Evolutionary conservation across 2,888 invertebrate genomes (phyloP), one percentile per base, ranked within the genome.

Genomic region (Cordilura impudica): DNA sequence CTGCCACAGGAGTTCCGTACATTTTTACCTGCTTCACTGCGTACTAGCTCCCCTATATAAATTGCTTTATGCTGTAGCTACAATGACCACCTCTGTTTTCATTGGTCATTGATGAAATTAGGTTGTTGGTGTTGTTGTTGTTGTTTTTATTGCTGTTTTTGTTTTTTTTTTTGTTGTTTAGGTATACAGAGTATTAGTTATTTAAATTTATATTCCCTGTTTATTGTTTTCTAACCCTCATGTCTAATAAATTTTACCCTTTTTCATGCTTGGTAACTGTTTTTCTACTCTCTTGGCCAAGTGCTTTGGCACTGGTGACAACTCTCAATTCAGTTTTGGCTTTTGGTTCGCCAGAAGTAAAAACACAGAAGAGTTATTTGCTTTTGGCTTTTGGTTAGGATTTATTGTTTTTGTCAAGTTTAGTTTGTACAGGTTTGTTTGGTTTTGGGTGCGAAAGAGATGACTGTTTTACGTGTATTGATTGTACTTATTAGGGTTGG

Each of bases 101-200:
- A 82, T 83, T 83, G 83, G 83, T 60, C 81, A 79, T 67, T n/a
- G n/a, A n/a, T n/a, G n/a, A n/a, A n/a, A n/a, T n/a, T n/a, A n/a
- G n/a, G 58, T 14, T 26, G 43, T 78, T 29, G 35, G 61, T 66
- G 21, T 65, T 19, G 31, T 45, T 61, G 31, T 19, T 69, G 51
- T 58, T 54, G 53, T 70, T 78, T 45, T 70, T 60, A 39, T 66
- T n/a, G n/a, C n/a, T n/a, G 58, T 14, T 26, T 29, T 78, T 29
- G 35, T 54, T 66, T 16, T 65, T 19, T 39, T 45, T 61, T 19
- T 19, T 69, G 51, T 58, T 54, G 53, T 70, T 78, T 45, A 65
- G n/a, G n/a, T n/a, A n/a, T 60, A 39, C 61, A 31, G 35, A 47
- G 78, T 60, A 78, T 83, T 82, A 83, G 81, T 77, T 79, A 83